These are phyloP conservation scores for Semaprochilodus insignis DNA, from an alignment of 2,797 vertebrate species.

Conservation along the genomic window DNA sequence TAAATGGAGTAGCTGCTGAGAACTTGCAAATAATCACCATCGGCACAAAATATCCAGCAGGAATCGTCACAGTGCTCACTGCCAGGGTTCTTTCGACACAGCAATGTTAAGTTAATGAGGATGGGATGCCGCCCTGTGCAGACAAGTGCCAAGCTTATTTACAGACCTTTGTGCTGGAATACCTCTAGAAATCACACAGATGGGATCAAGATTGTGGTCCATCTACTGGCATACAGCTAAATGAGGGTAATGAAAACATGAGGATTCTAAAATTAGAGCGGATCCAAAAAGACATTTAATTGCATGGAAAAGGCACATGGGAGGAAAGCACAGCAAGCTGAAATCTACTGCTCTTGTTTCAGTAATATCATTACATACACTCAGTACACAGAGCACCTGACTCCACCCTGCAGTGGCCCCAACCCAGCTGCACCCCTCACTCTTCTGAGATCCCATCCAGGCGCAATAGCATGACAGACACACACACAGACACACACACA, in stretches of 20 bases:
- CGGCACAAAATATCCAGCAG: conserved; percentile 32
- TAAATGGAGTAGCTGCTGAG: conserved; percentile 51
- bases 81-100: conserved; percentile 32
- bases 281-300: neutral
- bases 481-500: conserved; percentile 57
- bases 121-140: neutral
- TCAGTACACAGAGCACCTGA: conserved; percentile 14
- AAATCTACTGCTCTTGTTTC: neutral
- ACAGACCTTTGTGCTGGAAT: neutral
- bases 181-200: neutral
- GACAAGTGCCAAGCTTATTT: neutral
- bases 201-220: neutral
- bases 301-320: neutral
- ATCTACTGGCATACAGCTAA: neutral
- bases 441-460: conserved; percentile 66
- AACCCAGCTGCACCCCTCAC: conserved; percentile 62
- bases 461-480: conserved; percentile 59
- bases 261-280: neutral
- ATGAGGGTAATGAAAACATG: neutral
- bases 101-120: neutral
- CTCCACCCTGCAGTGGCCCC: conserved; percentile 20
- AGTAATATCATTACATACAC: neutral
- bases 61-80: conserved; percentile 38
- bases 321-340: neutral
- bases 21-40: conserved; percentile 53